Conservation (phyloP, 2,113 vertebrate genomes). For the Apteryx owenii region DNA sequence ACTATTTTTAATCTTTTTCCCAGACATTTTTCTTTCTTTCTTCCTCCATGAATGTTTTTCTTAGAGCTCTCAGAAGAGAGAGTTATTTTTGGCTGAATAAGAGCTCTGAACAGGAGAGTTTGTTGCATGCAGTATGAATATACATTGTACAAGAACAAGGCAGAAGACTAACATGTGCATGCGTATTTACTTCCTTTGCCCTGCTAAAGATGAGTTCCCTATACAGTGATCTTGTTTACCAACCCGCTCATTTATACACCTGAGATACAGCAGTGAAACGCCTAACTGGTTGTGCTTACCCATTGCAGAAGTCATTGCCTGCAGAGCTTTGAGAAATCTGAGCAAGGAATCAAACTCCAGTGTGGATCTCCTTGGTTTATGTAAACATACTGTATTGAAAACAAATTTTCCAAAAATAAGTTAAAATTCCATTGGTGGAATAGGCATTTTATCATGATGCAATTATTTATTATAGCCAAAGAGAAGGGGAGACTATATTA, state of each 20-base stretch:
- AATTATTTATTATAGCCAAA: neutral
- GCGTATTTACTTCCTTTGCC: neutral
- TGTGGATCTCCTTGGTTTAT: neutral
- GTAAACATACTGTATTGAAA: neutral
- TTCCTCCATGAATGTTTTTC: neutral
- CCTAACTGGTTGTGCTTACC: neutral
- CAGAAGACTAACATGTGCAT: fast-evolving
- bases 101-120: neutral
- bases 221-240: neutral
- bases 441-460: neutral
- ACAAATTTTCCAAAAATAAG: neutral
- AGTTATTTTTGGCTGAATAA: neutral
- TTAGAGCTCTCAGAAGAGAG: neutral
- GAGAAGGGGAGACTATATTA: neutral
- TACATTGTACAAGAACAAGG: neutral
- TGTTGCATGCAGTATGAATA: fast-evolving
- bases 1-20: neutral
- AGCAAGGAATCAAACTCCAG: neutral
- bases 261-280: neutral
- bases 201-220: neutral
- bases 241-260: neutral
- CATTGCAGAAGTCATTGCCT: neutral
- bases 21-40: neutral
- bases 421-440: neutral
- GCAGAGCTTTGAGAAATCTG: neutral